phyloP scores from a whole-genome alignment of 2,113 vertebrate genomes.

The Anhinga rufa region DNA sequence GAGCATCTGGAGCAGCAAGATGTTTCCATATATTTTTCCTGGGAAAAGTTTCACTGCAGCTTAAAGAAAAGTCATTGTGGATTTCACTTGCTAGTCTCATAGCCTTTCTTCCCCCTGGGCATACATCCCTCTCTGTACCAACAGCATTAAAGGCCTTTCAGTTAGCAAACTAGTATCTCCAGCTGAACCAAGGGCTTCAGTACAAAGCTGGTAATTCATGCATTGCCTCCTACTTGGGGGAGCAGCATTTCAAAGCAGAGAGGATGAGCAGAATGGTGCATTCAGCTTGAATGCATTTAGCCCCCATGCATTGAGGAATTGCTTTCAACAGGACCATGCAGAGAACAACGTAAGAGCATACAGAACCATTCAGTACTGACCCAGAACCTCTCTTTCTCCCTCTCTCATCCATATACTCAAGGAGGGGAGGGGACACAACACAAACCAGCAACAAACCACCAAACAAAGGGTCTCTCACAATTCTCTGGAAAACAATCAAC shows the following conservation, averaged over 20 bases:
- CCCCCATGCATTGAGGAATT: accelerated
- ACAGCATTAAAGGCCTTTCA: not conserved
- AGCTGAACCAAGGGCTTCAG: not conserved
- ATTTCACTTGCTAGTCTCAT: not conserved
- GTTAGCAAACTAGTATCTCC: not conserved
- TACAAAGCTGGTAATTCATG: not conserved
- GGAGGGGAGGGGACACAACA: too few species aligned
- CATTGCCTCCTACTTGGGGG: not conserved
- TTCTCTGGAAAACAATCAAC: not conserved
- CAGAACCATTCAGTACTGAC: not conserved
- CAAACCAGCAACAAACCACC: too few species aligned
- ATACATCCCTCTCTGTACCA: not conserved
- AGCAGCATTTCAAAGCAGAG: not conserved
- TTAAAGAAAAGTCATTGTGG: not conserved
- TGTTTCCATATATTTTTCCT: not conserved
- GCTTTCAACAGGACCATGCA: not conserved
- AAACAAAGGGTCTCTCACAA: not conserved
- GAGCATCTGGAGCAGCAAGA: not conserved
- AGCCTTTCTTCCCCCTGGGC: not conserved
- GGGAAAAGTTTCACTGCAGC: not conserved
- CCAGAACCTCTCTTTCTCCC: not conserved
- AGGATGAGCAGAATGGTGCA: not conserved
- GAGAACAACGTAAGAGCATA: not conserved
- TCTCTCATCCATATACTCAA: not conserved
- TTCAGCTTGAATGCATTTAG: not conserved